phyloP scores from a whole-genome alignment of 2,797 vertebrate species.

The Odontamblyopus lacepedii region DNA sequence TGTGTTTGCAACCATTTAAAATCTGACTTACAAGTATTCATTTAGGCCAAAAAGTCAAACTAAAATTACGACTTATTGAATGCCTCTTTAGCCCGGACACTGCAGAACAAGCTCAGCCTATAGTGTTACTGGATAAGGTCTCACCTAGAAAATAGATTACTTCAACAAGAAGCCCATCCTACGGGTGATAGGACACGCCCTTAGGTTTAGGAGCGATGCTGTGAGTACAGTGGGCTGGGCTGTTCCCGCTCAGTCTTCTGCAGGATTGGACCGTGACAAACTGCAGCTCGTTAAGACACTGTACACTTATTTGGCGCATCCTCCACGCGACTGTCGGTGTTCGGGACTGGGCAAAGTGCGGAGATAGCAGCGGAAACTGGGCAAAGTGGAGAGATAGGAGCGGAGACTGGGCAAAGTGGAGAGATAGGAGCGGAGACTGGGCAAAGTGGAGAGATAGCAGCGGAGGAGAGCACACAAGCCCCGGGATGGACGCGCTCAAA shows the following conservation, averaged over 20 bases:
- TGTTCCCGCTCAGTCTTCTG: slow-evolving; percentile 26
- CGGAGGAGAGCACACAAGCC: slow-evolving; percentile 55
- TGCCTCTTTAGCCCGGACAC: too few species aligned
- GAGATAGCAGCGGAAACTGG: too few species aligned
- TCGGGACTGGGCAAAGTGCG: slow-evolving; percentile 26
- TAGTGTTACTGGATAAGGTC: slow-evolving; percentile 1
- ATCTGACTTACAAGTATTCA: not conserved
- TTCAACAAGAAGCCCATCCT: slow-evolving; percentile 6
- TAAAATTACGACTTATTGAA: not conserved
- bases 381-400: slow-evolving; percentile 54
- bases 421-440: slow-evolving; percentile 59
- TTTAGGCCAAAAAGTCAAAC: not conserved
- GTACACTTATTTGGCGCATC: not conserved
- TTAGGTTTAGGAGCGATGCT: slow-evolving; percentile 50
- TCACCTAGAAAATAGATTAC: slow-evolving; percentile 5
- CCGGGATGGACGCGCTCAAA: slow-evolving; percentile 86
- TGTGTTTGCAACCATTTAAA: not conserved
- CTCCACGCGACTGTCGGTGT: slow-evolving; percentile 18
- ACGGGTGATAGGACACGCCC: slow-evolving; percentile 66
- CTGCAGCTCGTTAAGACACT: not conserved
- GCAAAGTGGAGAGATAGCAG: slow-evolving; percentile 57
- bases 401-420: slow-evolving; percentile 35
- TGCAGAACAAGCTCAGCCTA: not conserved
- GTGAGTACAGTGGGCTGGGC: slow-evolving; percentile 13
- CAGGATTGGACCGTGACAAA: slow-evolving; percentile 9